Conservation (phyloP, 2,888 invertebrate species). For the Himalopsyche japonica region DNA sequence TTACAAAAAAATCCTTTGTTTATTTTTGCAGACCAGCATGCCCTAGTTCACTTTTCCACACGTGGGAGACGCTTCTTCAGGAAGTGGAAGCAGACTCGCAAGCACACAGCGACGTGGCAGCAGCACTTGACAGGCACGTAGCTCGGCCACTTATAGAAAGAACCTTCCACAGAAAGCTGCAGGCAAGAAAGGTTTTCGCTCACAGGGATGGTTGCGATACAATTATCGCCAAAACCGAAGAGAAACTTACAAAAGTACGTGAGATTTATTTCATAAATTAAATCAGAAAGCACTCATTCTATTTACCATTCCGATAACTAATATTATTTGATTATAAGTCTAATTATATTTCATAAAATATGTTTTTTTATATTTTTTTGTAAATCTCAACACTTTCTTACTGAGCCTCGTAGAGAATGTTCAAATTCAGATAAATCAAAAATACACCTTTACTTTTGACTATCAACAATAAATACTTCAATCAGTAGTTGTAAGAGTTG, state of each 20-base stretch:
- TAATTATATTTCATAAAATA: too few species aligned
- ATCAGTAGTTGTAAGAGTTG: too few species aligned
- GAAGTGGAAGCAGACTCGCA: conserved; percentile 89
- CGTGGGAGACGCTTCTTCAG: conserved; percentile 88
- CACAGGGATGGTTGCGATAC: conserved; percentile 90
- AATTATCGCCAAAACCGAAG: conserved; percentile 82
- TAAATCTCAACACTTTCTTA: too few species aligned
- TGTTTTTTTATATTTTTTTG: too few species aligned
- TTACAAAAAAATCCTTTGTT: neutral
- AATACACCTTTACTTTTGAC: too few species aligned
- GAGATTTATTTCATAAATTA: neutral
- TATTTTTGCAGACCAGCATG: conserved; percentile 29
- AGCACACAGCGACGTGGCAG: conserved; percentile 82
- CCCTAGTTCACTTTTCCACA: conserved; percentile 72
- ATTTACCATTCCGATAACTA: too few species aligned
- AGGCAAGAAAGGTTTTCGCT: conserved; percentile 86
- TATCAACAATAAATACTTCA: too few species aligned
- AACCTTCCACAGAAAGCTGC: conserved; percentile 88
- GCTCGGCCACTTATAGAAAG: conserved; percentile 82
- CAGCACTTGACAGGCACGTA: conserved; percentile 75
- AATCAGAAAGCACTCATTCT: too few species aligned
- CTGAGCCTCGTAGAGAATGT: too few species aligned
- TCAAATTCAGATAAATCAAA: too few species aligned
- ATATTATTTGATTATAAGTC: too few species aligned
- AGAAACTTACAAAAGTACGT: conserved; percentile 71